Percentiles rank a stretch among this genome's conserved stretches.
phyloP scores from a whole-genome alignment of 2,113 vertebrate genomes.

The Mustelus asterias region DNA sequence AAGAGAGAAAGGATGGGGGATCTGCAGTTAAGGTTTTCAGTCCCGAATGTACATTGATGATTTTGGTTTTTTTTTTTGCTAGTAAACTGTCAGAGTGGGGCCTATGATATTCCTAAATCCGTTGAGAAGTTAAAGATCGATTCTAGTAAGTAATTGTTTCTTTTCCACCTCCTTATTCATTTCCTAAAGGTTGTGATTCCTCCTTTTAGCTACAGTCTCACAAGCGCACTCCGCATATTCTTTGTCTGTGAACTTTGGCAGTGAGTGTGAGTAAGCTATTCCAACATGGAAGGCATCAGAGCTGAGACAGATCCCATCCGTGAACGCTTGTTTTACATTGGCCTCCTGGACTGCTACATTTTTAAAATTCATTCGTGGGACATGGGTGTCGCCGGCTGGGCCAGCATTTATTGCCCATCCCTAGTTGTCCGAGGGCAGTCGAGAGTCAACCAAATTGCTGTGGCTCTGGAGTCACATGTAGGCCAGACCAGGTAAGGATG shows the following conservation, averaged over 20 bases:
- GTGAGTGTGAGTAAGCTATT: not conserved
- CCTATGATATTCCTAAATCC: not conserved
- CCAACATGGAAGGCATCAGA: not conserved
- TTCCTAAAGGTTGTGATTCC: not conserved
- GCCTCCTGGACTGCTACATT: not conserved
- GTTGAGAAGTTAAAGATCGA: not conserved
- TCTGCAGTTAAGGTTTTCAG: not conserved
- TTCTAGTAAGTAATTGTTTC: not conserved
- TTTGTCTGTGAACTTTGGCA: not conserved
- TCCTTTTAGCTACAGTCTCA: not conserved
- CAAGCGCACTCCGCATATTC: not conserved
- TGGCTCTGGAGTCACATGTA: no score
- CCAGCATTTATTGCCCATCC: no score
- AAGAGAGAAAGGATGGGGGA: not conserved
- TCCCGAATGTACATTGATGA: not conserved
- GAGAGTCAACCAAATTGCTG: no score
- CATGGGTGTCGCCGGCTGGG: no score
- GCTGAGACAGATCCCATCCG: not conserved
- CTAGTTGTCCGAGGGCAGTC: no score
- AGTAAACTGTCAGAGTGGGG: not conserved
- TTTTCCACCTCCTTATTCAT: not conserved
- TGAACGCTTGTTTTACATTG: not conserved
- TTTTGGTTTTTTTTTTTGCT: not conserved
- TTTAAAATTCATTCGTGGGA: no score
- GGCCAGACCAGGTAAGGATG: no score